A percentile compares a stretch with the other conserved stretches of the same genome.
phyloP scores from a whole-genome alignment of 37 sponge, comb jelly and placozoan species.

The Chondrilla cf. caribensis region DNA sequence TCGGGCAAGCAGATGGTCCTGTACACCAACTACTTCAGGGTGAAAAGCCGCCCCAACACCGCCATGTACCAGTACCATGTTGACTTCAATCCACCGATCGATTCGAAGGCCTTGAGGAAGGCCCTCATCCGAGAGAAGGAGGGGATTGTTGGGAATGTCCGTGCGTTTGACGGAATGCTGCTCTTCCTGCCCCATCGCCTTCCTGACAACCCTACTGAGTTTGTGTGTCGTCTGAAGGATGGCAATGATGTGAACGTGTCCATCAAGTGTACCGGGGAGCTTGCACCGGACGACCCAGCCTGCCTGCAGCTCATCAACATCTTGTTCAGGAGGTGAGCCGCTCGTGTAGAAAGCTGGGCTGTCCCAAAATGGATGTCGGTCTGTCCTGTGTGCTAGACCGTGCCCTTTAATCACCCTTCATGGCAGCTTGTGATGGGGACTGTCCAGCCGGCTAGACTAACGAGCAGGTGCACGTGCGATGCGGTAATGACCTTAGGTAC shows the following conservation, averaged over 20 bases:
- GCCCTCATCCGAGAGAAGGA: slow-evolving; percentile 57
- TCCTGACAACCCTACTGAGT: slow-evolving; percentile 6
- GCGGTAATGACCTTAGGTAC: no score
- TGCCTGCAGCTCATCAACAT: slow-evolving; percentile 84
- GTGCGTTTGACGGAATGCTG: slow-evolving; percentile 87
- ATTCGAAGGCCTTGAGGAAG: slow-evolving; percentile 50
- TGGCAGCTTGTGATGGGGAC: no score
- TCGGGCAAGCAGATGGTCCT: slow-evolving; percentile 50
- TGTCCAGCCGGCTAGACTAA: no score
- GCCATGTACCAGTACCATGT: slow-evolving; percentile 93
- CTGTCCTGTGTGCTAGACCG: no score
- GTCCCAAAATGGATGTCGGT: no score
- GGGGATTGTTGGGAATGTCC: slow-evolving; percentile 50
- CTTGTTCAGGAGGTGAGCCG: slow-evolving; percentile 73
- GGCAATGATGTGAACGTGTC: slow-evolving; percentile 46
- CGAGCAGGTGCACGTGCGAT: no score
- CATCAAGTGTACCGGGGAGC: slow-evolving; percentile 79
- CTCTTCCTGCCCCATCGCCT: slow-evolving; percentile 74
- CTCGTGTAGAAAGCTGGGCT: no score
- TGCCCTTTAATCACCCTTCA: no score
- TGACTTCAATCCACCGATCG: slow-evolving; percentile 62
- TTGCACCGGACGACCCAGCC: slow-evolving; percentile 55
- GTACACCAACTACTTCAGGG: slow-evolving; percentile 67
- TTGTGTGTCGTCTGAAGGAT: slow-evolving; percentile 47
- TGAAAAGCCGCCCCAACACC: slow-evolving; percentile 54